These are phyloP conservation scores for Asarcornis scutulata DNA, from an alignment of 2,113 vertebrate genomes.

Conservation along the genomic window DNA sequence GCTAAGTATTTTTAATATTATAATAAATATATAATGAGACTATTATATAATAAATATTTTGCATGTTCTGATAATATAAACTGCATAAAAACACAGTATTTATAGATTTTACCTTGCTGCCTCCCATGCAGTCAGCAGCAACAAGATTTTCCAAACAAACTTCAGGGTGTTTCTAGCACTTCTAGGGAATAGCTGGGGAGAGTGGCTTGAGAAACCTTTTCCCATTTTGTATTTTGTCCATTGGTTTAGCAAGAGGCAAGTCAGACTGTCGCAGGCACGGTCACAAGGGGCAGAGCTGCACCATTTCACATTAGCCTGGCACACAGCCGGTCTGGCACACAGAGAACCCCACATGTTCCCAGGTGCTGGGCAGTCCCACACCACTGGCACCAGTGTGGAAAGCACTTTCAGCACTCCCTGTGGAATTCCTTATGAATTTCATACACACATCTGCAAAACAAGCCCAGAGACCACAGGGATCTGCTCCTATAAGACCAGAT, in stretches of 20 bases:
- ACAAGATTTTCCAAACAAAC: neutral
- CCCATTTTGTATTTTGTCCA: no score
- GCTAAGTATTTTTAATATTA: neutral
- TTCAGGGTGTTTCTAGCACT: neutral
- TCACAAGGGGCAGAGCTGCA: neutral
- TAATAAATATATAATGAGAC: neutral
- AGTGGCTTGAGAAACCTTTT: neutral
- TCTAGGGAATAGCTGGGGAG: neutral
- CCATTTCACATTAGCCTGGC: neutral
- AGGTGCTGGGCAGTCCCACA: no score
- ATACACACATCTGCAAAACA: rapidly evolving
- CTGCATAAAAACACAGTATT: no score
- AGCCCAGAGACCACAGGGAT: neutral
- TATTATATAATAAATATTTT: neutral
- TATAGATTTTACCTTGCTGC: neutral
- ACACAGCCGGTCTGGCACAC: no score
- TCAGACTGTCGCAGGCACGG: rapidly evolving
- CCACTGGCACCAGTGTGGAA: no score
- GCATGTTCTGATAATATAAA: no score
- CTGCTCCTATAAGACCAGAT: rapidly evolving
- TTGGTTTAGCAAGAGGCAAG: neutral
- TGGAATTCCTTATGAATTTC: neutral
- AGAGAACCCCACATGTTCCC: no score
- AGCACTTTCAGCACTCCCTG: neutral
- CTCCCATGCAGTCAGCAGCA: neutral